Conservation (phyloP, 2,113 vertebrate species). For the Uria aalge region DNA sequence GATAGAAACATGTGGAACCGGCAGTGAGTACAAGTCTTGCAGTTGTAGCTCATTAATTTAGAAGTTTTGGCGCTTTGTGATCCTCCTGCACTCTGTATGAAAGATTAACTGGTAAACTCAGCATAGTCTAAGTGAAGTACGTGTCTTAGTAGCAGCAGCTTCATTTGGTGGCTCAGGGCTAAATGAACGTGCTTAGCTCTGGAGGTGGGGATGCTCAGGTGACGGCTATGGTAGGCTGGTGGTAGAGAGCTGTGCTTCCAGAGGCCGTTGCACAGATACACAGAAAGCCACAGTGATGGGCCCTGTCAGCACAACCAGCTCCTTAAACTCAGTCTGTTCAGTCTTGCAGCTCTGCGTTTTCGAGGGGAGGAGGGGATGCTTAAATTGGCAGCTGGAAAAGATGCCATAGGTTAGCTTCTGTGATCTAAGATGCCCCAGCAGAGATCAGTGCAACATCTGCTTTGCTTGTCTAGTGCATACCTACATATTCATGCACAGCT, state of each 20-base stretch:
- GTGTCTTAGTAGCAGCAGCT: background rate
- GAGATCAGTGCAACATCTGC: slow-evolving; percentile 74
- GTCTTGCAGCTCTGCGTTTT: background rate
- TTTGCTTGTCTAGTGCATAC: slow-evolving; percentile 55
- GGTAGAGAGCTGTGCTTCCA: background rate
- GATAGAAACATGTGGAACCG: background rate
- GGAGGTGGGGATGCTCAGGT: background rate
- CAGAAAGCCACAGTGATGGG: rapidly evolving
- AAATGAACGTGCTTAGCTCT: background rate
- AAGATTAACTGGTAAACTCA: background rate
- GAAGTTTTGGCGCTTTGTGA: background rate
- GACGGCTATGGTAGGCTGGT: background rate
- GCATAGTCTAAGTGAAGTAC: background rate
- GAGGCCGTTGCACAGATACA: rapidly evolving
- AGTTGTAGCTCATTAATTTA: background rate
- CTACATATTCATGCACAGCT: slow-evolving; percentile 80
- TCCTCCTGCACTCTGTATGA: rapidly evolving
- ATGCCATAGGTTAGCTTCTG: slow-evolving; percentile 62
- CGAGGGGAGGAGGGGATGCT: background rate
- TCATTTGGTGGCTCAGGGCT: background rate
- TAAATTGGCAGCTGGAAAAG: slow-evolving; percentile 59
- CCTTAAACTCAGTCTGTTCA: background rate
- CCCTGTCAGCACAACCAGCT: background rate
- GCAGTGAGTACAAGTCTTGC: background rate
- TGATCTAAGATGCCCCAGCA: slow-evolving; percentile 65